phyloP scores from a whole-genome alignment of 1,140 invertebrate genomes.

The Physella acuta region DNA sequence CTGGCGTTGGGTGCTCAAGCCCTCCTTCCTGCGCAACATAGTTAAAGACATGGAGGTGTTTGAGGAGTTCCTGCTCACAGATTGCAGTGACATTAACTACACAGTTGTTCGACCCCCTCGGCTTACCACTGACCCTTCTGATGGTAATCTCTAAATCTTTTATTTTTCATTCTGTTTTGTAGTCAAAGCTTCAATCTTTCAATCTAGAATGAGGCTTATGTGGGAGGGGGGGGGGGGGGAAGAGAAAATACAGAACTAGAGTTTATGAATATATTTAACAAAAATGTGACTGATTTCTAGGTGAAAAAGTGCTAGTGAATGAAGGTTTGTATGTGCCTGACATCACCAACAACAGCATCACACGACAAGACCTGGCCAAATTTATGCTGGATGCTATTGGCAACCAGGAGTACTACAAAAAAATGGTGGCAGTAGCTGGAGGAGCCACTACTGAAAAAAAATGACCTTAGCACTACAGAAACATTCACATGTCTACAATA shows the following conservation, averaged over 20 bases:
- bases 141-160: slow-evolving; percentile 32
- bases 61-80: slow-evolving; percentile 48
- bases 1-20: slow-evolving; percentile 44
- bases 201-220: too few species aligned
- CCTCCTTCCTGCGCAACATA: slow-evolving; percentile 43
- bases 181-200: too few species aligned
- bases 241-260: too few species aligned
- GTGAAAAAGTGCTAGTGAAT: slow-evolving; percentile 19
- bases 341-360: slow-evolving; percentile 6
- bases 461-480: too few species aligned
- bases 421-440: slow-evolving; percentile 30
- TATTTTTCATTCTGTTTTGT: too few species aligned
- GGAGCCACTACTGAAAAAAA: too few species aligned
- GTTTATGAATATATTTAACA: background rate
- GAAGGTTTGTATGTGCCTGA: slow-evolving; percentile 28
- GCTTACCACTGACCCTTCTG: slow-evolving; percentile 36
- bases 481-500: too few species aligned
- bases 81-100: slow-evolving; percentile 53
- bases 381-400: slow-evolving; percentile 38
- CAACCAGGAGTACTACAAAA: slow-evolving; percentile 28
- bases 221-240: too few species aligned
- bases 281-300: slow-evolving; percentile 18
- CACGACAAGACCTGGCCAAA: slow-evolving; percentile 35
- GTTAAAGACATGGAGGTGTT: slow-evolving; percentile 52
- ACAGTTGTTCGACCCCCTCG: slow-evolving; percentile 54